phyloP scores from a whole-genome alignment of 2,113 vertebrate genomes.

The Rafetus swinhoei region DNA sequence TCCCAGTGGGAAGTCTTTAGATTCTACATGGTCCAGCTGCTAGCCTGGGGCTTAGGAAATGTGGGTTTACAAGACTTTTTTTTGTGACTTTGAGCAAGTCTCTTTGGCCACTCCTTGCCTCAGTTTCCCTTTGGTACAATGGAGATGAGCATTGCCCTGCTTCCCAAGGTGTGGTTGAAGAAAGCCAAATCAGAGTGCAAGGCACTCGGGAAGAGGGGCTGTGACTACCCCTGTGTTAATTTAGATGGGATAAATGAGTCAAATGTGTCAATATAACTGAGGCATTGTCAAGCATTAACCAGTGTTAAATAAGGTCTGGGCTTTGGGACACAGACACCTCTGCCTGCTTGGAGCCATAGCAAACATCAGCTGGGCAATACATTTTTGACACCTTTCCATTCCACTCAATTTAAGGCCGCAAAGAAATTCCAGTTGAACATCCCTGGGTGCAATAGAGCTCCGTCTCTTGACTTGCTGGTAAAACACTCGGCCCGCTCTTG shows the following conservation, averaged over 20 bases:
- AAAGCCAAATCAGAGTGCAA: neutral
- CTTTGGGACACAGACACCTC: neutral
- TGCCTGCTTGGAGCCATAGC: neutral
- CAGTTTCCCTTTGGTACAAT: neutral
- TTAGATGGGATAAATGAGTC: neutral
- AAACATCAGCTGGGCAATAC: neutral
- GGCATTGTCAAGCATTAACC: neutral
- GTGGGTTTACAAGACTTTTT: neutral
- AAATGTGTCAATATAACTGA: neutral
- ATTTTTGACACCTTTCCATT: too few relatives aligned
- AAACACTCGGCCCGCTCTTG: neutral
- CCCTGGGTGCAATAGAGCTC: neutral
- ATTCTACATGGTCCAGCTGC: too few relatives aligned
- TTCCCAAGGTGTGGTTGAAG: neutral
- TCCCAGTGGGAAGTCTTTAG: neutral
- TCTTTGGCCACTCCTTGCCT: accelerated
- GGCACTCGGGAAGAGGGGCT: neutral
- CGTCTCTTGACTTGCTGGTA: neutral
- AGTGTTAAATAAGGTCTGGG: neutral
- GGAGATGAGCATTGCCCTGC: accelerated
- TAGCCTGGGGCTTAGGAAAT: neutral
- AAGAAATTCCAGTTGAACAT: neutral
- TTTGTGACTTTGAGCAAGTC: neutral
- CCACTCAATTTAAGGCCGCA: neutral
- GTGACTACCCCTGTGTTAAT: neutral